A percentile compares a stretch with the other conserved stretches of the same genome.
phyloP scores from a whole-genome alignment of 2,797 vertebrate species.

The Jordanella pulchra region DNA sequence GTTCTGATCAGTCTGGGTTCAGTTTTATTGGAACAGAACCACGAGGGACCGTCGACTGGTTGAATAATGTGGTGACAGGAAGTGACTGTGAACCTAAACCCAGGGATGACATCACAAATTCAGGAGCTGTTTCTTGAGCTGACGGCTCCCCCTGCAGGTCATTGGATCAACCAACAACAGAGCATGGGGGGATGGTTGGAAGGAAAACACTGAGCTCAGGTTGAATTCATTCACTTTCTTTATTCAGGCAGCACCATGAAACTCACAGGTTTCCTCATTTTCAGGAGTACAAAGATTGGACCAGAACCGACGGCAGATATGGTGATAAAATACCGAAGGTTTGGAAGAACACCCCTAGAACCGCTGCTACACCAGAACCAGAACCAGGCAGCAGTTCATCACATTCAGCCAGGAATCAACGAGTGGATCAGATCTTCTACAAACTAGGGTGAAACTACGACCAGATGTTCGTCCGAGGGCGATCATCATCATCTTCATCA shows the following conservation, averaged over 20 bases:
- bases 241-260: background rate
- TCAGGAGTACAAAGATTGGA: background rate
- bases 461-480: background rate
- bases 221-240: constrained; percentile 16
- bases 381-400: background rate
- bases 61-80: too few species aligned
- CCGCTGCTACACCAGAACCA: background rate
- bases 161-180: background rate
- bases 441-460: background rate
- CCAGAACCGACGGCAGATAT: background rate
- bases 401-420: background rate
- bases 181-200: background rate
- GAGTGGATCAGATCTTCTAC: background rate
- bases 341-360: background rate
- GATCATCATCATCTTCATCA: background rate
- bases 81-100: too few species aligned
- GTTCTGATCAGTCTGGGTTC: too few species aligned
- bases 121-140: too few species aligned
- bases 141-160: background rate
- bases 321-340: background rate
- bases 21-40: too few species aligned
- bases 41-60: too few species aligned
- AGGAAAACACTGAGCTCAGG: background rate
- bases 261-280: background rate
- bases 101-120: background rate